Evolutionary conservation across 2,888 invertebrate genomes (phyloP).

Genomic region (Hipparchia semele): DNA sequence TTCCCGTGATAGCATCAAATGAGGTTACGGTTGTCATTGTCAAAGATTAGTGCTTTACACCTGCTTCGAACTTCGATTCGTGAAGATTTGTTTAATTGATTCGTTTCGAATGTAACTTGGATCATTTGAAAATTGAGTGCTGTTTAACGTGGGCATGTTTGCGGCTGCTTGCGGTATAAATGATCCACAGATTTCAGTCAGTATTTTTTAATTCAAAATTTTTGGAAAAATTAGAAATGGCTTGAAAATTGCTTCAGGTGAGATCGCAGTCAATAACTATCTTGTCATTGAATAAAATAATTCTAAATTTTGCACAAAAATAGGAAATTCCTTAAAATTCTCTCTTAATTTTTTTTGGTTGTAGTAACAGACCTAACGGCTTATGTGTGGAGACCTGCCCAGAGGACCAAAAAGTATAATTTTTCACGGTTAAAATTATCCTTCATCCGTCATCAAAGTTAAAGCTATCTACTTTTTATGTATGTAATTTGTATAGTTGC

Average conservation of each 20-base stretch:
- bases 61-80: constrained; percentile 15
- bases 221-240: neutral
- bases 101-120: neutral
- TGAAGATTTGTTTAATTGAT: constrained; percentile 19
- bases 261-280: no score
- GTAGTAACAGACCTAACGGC: no score
- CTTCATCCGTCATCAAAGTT: no score
- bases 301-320: no score
- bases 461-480: no score
- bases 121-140: neutral
- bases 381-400: no score
- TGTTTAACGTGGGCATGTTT: neutral
- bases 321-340: no score
- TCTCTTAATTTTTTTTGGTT: no score
- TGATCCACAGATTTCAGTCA: neutral
- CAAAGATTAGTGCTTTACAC: constrained; percentile 24
- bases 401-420: no score
- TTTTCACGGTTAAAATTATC: no score
- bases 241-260: neutral
- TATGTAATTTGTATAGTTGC: no score
- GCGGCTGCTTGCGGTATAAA: neutral
- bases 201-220: neutral
- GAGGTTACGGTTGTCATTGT: constrained; percentile 24
- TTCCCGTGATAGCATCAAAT: constrained; percentile 24
- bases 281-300: no score